Percentiles rank a stretch among this genome's conserved stretches.
Conservation (phyloP, 2,113 vertebrate genomes). For the Gnathonemus longibarbis region DNA sequence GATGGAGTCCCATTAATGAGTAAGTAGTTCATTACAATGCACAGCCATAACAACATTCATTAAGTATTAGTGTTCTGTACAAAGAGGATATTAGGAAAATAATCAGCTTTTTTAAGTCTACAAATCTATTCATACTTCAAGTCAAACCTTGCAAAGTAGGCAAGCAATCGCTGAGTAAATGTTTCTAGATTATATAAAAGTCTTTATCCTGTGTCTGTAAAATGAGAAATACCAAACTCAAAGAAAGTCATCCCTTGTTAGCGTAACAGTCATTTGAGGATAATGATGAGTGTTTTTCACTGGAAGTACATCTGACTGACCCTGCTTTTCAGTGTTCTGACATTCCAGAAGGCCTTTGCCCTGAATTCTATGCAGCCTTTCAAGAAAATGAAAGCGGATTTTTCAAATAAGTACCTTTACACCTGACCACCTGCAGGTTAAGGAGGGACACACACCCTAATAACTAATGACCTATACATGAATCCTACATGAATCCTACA, state of each 20-base stretch:
- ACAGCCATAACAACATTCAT: neutral
- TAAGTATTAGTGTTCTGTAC: neutral
- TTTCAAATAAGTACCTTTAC: neutral
- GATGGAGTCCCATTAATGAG: neutral
- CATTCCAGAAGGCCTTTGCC: neutral
- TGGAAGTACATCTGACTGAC: neutral
- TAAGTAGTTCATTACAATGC: constrained; percentile 10
- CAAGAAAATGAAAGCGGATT: neutral
- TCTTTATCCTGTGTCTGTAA: neutral
- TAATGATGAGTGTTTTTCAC: neutral
- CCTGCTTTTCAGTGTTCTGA: neutral
- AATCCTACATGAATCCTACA: neutral
- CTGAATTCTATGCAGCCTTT: neutral
- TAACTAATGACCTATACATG: neutral
- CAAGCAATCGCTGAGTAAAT: neutral
- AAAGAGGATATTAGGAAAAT: neutral
- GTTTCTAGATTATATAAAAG: neutral
- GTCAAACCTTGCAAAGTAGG: neutral
- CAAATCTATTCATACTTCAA: neutral
- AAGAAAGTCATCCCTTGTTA: neutral
- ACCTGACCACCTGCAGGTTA: neutral
- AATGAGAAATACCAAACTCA: constrained; percentile 2
- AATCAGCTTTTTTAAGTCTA: neutral
- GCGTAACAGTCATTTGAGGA: neutral
- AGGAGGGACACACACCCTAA: neutral